Conservation (phyloP, 2,113 vertebrate genomes). For the Clarias batrachus region DNA sequence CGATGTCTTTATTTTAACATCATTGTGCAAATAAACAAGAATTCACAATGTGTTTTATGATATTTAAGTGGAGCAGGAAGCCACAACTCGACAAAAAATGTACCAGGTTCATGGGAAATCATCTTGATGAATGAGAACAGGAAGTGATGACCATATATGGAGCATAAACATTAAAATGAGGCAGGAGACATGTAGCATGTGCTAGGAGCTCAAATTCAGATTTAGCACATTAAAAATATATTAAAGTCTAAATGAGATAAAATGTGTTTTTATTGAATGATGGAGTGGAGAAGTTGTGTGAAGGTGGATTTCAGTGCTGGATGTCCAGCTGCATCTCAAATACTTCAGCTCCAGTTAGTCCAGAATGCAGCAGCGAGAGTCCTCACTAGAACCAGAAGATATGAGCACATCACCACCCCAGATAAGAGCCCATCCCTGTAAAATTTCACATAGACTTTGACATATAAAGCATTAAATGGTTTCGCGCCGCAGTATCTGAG, state of each 20-base stretch:
- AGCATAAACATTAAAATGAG: not conserved
- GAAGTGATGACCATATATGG: not conserved
- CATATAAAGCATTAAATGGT: too few relatives aligned
- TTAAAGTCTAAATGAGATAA: not conserved
- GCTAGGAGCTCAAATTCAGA: too few relatives aligned
- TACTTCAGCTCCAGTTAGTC: not conserved
- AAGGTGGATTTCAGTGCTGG: not conserved
- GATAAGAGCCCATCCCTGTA: too few relatives aligned
- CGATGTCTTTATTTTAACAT: not conserved
- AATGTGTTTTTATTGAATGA: not conserved
- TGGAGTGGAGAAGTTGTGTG: not conserved
- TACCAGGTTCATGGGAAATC: not conserved
- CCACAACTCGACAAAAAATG: not conserved
- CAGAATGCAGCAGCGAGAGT: too few relatives aligned
- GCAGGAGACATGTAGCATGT: not conserved
- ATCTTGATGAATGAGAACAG: not conserved
- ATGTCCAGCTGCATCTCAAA: not conserved
- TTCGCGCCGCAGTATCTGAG: too few relatives aligned
- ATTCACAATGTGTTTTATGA: not conserved
- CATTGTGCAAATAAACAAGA: not conserved
- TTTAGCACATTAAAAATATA: not conserved
- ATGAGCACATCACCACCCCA: too few relatives aligned
- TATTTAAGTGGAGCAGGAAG: not conserved
- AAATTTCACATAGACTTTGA: too few relatives aligned
- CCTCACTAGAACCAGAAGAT: too few relatives aligned